Evolutionary conservation across 2,113 vertebrate species (phyloP).

Genomic region (Malurus melanocephalus): DNA sequence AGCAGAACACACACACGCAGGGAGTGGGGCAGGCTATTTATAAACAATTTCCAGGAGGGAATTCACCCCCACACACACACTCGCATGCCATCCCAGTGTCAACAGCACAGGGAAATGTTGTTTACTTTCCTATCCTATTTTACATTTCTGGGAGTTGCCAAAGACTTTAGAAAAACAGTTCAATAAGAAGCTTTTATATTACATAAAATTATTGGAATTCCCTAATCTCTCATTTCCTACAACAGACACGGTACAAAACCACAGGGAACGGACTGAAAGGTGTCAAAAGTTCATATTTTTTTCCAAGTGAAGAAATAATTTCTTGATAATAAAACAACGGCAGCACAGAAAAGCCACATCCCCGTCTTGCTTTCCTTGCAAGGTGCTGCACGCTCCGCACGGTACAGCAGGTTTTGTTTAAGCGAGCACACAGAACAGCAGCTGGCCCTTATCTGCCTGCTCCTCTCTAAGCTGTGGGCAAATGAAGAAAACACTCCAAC

Average conservation of each 20-base stretch:
- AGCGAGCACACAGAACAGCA: constrained; percentile 21
- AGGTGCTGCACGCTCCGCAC: background rate
- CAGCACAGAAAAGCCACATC: background rate
- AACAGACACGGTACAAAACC: background rate
- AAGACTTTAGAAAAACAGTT: background rate
- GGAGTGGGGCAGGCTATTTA: constrained; percentile 6
- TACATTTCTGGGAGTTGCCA: background rate
- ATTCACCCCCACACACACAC: background rate
- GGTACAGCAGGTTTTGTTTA: background rate
- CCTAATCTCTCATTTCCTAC: background rate
- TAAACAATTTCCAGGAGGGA: constrained; percentile 20
- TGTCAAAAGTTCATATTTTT: background rate
- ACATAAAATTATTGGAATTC: background rate
- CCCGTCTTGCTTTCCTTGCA: background rate
- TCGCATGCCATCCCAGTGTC: background rate
- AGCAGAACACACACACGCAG: background rate
- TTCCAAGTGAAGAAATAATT: background rate
- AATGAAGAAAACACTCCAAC: constrained; percentile 3
- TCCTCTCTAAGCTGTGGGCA: background rate
- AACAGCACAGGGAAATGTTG: background rate
- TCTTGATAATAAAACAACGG: background rate
- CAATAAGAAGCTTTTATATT: background rate
- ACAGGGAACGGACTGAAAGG: background rate
- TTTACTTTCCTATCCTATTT: background rate
- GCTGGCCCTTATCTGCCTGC: constrained; percentile 35